These are phyloP conservation scores for Trachemys scripta DNA, from an alignment of 2,113 vertebrate species.

Conservation along the genomic window DNA sequence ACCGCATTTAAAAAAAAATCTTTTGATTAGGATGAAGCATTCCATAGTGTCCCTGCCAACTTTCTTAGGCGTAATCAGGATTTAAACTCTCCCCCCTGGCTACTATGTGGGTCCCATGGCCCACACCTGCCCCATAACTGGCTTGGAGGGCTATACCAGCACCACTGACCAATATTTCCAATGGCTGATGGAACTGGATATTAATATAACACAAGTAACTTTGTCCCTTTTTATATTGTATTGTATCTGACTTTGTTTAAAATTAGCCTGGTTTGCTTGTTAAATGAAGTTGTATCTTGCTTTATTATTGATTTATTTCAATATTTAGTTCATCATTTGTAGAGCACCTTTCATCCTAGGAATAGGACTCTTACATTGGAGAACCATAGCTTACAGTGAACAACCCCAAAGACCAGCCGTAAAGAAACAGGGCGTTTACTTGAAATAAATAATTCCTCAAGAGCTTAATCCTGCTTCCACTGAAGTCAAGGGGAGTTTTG, in stretches of 20 bases:
- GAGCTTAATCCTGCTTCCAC: not conserved
- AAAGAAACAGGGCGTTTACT: not conserved
- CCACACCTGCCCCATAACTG: too few relatives aligned
- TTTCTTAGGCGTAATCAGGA: not conserved
- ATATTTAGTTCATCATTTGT: too few relatives aligned
- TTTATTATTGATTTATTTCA: too few relatives aligned
- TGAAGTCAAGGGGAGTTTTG: conserved; percentile 4
- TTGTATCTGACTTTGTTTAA: too few relatives aligned
- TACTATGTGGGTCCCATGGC: too few relatives aligned
- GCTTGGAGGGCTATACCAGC: too few relatives aligned
- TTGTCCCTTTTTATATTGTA: too few relatives aligned
- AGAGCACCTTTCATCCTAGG: too few relatives aligned
- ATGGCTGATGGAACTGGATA: not conserved
- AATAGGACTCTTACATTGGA: too few relatives aligned
- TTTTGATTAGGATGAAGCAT: not conserved
- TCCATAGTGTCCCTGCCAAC: not conserved
- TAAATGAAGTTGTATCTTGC: too few relatives aligned
- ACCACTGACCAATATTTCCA: not conserved
- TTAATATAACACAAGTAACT: too few relatives aligned
- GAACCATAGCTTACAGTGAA: not conserved
- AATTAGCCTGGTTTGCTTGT: too few relatives aligned
- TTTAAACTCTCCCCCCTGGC: not conserved
- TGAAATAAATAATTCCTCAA: conserved; percentile 3
- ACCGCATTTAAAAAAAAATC: not conserved
- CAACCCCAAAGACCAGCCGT: not conserved